phyloP scores from a whole-genome alignment of 2,113 vertebrate genomes.

The Oncorhynchus kisutch region DNA sequence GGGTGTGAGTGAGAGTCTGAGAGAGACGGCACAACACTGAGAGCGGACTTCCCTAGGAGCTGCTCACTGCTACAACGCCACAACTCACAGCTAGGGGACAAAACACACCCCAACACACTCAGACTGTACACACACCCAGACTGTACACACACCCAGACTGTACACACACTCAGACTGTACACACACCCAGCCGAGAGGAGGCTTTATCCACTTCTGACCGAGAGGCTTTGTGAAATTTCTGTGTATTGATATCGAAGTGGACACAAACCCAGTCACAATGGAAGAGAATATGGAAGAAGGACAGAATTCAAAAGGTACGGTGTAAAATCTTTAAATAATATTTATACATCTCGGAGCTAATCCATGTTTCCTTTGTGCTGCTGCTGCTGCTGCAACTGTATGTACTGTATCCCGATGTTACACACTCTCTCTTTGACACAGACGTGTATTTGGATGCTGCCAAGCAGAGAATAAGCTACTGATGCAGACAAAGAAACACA shows the following conservation, averaged over 20 bases:
- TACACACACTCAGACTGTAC: background rate
- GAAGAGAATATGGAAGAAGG: conserved; percentile 94
- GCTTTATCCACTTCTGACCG: conserved; percentile 69
- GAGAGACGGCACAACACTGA: conserved; percentile 65
- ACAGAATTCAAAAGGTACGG: conserved; percentile 88
- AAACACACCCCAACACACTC: background rate
- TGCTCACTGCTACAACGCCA: conserved; percentile 53
- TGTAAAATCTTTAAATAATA: too few relatives aligned
- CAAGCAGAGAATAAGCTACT: background rate
- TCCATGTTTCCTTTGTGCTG: too few relatives aligned
- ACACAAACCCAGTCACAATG: conserved; percentile 76
- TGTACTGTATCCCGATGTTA: background rate
- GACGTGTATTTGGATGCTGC: background rate
- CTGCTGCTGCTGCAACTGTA: background rate
- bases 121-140: background rate
- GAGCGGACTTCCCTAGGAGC: conserved; percentile 71
- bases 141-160: background rate
- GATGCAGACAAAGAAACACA: background rate
- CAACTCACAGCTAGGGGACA: conserved; percentile 62
- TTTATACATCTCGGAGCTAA: too few relatives aligned
- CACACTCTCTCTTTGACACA: background rate
- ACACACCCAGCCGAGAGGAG: conserved; percentile 35
- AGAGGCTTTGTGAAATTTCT: conserved; percentile 76
- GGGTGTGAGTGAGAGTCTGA: conserved; percentile 31
- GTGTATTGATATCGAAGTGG: conserved; percentile 34